These are phyloP conservation scores for Anticlea derivata DNA, from an alignment of 2,888 invertebrate genomes.

Conservation along the genomic window DNA sequence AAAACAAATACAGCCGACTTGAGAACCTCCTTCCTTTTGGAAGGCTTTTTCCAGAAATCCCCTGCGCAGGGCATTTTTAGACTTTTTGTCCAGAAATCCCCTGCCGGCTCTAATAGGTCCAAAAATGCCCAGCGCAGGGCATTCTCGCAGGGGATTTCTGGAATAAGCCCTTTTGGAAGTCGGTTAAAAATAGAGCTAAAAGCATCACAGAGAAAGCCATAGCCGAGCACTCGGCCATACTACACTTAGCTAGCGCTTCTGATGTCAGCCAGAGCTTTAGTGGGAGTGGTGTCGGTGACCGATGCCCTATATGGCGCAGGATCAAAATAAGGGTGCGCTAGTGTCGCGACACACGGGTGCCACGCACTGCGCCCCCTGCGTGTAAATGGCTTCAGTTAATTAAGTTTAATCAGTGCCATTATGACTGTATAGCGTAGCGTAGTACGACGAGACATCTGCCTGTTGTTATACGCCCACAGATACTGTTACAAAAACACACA, in stretches of 20 bases:
- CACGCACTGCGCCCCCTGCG: constrained; percentile 51
- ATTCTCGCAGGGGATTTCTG: too few species aligned
- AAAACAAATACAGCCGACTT: too few species aligned
- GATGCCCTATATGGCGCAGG: constrained; percentile 49
- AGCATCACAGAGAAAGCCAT: constrained; percentile 6
- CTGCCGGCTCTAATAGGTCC: too few species aligned
- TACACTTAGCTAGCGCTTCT: background rate
- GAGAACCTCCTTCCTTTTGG: too few species aligned
- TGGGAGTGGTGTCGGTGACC: constrained; percentile 51
- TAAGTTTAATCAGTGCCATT: constrained; percentile 81
- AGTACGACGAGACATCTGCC: constrained; percentile 68
- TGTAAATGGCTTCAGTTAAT: constrained; percentile 83
- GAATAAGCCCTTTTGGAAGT: too few species aligned
- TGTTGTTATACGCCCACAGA: constrained; percentile 73
- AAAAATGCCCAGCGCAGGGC: too few species aligned
- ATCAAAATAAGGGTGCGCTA: constrained; percentile 35
- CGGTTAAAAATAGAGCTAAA: too few species aligned
- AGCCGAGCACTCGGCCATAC: constrained; percentile 1
- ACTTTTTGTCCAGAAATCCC: too few species aligned
- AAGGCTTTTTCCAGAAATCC: too few species aligned
- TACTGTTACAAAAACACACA: constrained; percentile 62
- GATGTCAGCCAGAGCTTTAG: constrained; percentile 17
- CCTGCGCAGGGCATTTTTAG: too few species aligned
- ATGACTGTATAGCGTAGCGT: constrained; percentile 54
- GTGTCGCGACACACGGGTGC: constrained; percentile 43